Conservation (phyloP, 2,797 vertebrate species). For the Arvicola amphibius region DNA sequence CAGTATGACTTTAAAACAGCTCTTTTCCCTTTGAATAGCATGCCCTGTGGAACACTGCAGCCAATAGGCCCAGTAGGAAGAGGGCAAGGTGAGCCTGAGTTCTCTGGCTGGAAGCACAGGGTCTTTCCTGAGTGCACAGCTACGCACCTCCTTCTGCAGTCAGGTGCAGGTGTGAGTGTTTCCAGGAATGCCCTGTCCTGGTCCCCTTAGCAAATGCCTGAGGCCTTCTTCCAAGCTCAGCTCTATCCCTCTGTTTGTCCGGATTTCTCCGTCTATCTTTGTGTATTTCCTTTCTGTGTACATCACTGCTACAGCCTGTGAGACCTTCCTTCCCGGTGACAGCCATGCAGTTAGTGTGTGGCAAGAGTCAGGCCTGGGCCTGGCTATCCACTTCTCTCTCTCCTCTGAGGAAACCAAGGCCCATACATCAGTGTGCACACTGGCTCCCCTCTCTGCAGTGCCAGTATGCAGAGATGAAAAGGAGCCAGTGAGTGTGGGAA, state of each 20-base stretch:
- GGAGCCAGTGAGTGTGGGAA: background rate
- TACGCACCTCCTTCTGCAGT: background rate
- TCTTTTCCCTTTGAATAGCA: too few species aligned
- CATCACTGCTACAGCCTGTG: background rate
- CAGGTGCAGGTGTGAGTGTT: rapidly evolving
- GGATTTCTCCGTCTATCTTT: background rate
- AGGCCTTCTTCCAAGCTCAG: background rate
- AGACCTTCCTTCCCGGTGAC: background rate
- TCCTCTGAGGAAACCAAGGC: background rate
- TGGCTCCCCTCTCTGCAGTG: slow-evolving; percentile 9
- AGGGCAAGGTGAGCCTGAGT: background rate
- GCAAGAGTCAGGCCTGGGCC: background rate
- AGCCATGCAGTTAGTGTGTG: background rate
- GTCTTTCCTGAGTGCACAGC: background rate
- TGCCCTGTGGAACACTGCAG: background rate
- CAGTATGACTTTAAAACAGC: too few species aligned
- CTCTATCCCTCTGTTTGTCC: background rate
- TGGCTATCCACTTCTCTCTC: background rate
- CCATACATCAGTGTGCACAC: background rate
- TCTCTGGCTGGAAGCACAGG: background rate
- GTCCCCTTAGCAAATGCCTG: background rate
- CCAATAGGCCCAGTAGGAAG: background rate
- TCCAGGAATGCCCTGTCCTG: too few species aligned
- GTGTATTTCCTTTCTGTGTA: background rate
- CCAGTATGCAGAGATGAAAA: background rate